These are phyloP conservation scores for Dendrocincla fuliginosa DNA, from an alignment of 2,797 vertebrate genomes.

Conservation along the genomic window DNA sequence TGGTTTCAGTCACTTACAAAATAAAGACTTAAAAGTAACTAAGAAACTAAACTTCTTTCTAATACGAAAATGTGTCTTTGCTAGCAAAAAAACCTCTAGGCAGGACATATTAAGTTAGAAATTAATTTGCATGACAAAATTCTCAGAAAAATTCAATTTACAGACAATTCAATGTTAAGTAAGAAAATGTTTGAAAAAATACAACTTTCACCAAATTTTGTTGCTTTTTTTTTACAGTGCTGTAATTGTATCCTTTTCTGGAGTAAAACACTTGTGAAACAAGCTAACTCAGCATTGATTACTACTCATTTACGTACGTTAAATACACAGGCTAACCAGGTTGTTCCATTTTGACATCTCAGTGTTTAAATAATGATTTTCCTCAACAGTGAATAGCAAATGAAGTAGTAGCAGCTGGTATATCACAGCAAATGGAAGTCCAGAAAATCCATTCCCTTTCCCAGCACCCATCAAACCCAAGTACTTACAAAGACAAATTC, in stretches of 20 bases:
- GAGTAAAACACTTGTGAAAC: neutral
- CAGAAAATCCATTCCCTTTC: neutral
- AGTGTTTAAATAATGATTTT: neutral
- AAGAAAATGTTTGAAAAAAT: neutral
- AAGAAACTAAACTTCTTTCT: neutral
- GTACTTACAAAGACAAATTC: constrained; percentile 88
- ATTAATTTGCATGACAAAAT: neutral
- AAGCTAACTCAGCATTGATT: neutral
- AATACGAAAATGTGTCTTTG: neutral
- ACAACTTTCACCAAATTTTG: neutral
- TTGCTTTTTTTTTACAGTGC: neutral
- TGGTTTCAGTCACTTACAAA: neutral
- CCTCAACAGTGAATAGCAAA: neutral
- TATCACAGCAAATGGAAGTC: neutral
- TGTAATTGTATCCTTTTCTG: neutral
- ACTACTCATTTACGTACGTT: neutral
- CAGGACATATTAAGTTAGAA: neutral
- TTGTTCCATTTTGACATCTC: neutral
- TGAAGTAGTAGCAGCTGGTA: neutral
- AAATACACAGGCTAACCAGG: neutral
- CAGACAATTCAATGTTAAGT: neutral
- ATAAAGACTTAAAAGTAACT: neutral
- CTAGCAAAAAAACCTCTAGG: neutral
- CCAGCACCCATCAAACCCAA: neutral
- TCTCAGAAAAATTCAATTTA: neutral